Evolutionary conservation across 2,888 invertebrate genomes (phyloP), one percentile per base, ranked within the genome.

Genomic region (Trissolcus brochymenae): DNA sequence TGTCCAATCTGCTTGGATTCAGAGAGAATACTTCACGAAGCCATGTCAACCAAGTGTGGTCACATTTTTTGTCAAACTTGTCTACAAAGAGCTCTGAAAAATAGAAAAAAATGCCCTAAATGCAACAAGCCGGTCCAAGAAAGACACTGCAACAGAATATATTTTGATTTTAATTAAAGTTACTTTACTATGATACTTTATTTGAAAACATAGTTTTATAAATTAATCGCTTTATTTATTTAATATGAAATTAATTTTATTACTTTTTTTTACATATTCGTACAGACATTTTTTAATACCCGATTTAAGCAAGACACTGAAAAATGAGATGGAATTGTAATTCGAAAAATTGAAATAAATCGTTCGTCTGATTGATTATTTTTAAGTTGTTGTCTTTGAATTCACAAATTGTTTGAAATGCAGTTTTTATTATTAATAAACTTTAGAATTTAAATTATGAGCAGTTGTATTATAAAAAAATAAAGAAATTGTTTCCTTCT

Each of bases 31-130:
- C 35, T 35, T 9, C 35, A 35, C 9, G 29, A 21, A 35, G 62
- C 71, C 0, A 57, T 19, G 14, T 29, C 62, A 13, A 71, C 71
- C 3, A 57, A 57, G 16, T 71, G 71, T 21, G 71, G 71, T 1
- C 71, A 71, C 29, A 57, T 71, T 29, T 71, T 71, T 29, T 71
- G 71, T 14, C 4, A 64, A 9, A 13, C 9, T 13, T 71, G 71
- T 25, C 19, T 71, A 16, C 29, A 4, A 1, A 19, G 3, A 1
- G 6, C 57, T 2, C 7, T 64, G 2, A 43, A 29, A 25, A 19
- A 53, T 3, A 71, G 43, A 9, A 62, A 64, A 25, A 56, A 64
- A 16, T 71, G 71, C 16, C 71, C 71, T 0, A 64, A 57, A 11
- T 71, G 71, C 14, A 35, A 35, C 35, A 35, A 35, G 9, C 35